A percentile compares a stretch with the other conserved stretches of the same genome.
Evolutionary conservation across 2,888 invertebrate species (phyloP).

Genomic region (Druceiella hillmani): DNA sequence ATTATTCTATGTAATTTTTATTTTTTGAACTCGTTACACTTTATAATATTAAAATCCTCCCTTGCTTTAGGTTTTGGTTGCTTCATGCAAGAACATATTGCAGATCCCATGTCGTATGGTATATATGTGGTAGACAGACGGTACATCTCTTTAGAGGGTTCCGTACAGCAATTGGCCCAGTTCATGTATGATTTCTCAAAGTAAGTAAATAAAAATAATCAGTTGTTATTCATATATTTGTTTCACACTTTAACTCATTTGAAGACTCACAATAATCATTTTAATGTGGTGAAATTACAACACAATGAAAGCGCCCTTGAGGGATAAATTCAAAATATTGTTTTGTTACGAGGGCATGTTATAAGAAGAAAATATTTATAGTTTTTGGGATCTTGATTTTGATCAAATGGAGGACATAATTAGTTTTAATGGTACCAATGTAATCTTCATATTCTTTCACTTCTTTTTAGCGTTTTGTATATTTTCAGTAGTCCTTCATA

Average conservation of each 20-base stretch:
- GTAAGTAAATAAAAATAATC: constrained; percentile 30
- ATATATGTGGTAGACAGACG: constrained; percentile 97
- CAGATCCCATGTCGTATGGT: constrained; percentile 96
- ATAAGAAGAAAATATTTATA: too few species aligned
- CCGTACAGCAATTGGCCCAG: constrained; percentile 84
- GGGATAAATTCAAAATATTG: too few species aligned
- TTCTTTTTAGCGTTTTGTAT: too few species aligned
- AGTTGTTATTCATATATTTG: background rate
- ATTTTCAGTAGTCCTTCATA: too few species aligned
- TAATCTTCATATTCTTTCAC: too few species aligned
- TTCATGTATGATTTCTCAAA: constrained; percentile 90
- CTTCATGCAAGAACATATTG: constrained; percentile 97
- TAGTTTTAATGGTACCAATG: too few species aligned
- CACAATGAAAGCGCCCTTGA: background rate
- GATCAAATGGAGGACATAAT: too few species aligned
- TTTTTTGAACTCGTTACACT: too few species aligned
- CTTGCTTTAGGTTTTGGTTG: constrained; percentile 79
- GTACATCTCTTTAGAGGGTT: constrained; percentile 83
- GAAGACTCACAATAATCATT: background rate
- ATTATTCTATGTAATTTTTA: too few species aligned
- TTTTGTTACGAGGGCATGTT: too few species aligned
- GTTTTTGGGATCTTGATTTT: too few species aligned
- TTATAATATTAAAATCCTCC: constrained; percentile 1
- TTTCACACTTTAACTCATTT: too few species aligned
- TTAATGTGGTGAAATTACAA: background rate